phyloP scores from a whole-genome alignment of 2,888 invertebrate genomes.

The Antitype chi region DNA sequence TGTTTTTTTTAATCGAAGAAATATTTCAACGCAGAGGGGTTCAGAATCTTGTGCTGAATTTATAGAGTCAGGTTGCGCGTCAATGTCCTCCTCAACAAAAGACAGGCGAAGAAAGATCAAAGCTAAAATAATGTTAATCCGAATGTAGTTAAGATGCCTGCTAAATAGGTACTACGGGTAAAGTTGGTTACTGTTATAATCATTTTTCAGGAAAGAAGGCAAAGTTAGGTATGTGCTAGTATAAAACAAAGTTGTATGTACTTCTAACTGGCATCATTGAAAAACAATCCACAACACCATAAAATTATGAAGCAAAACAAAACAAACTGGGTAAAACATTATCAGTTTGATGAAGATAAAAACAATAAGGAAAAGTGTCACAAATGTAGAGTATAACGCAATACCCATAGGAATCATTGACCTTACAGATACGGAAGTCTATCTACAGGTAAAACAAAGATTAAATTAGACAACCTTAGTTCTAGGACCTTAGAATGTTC shows the following conservation, averaged over 20 bases:
- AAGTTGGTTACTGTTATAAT: neutral
- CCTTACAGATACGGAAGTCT: constrained; percentile 46
- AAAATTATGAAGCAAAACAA: neutral
- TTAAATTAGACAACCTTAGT: constrained; percentile 41
- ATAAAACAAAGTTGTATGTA: neutral
- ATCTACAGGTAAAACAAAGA: constrained; percentile 34
- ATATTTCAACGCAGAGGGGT: too few relatives aligned
- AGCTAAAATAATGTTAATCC: neutral
- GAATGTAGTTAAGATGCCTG: neutral
- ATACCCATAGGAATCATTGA: constrained; percentile 35
- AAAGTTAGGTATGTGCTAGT: neutral
- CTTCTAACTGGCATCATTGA: too few relatives aligned
- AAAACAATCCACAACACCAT: neutral
- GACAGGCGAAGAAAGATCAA: neutral
- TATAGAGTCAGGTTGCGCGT: too few relatives aligned
- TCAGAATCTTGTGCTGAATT: too few relatives aligned
- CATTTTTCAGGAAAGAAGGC: too few relatives aligned
- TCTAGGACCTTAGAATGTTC: constrained; percentile 20
- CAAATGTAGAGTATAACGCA: constrained; percentile 10
- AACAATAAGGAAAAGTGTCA: constrained; percentile 34
- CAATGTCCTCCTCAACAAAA: neutral
- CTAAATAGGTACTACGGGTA: neutral
- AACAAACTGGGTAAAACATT: neutral
- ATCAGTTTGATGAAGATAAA: constrained; percentile 2
- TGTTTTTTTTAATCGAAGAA: too few relatives aligned